Base-by-base conservation (phyloP, 2,113 vertebrate genomes). In the Oryzias melastigma region DNA sequence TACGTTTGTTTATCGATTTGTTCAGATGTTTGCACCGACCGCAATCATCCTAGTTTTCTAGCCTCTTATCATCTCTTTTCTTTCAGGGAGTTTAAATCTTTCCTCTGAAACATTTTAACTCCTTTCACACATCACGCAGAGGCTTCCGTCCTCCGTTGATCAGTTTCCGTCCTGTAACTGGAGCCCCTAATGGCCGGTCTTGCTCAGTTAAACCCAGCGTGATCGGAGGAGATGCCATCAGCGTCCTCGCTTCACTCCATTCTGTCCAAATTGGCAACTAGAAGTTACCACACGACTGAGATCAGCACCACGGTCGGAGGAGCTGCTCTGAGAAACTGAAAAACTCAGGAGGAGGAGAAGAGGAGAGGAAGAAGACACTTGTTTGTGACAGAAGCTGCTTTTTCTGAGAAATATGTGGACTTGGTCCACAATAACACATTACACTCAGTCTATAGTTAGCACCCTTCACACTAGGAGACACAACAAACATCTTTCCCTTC, bases 211-310 rank as follows among this genome's bases (percentile, higher is more conserved):
- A 84, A 90, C 78, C 92, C 82, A 47, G 87, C 94, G 90, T 71
- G 93, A 93, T 84, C 95, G 89, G 69, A 95, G 89, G 83, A 90
- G 89, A 80, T 93, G 93, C 83, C 90, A 91, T 81, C 91, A 92
- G 43, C 90, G 80, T 29, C 91, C 92, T 72, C 22, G 92, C 90
- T 66, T 91, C 93, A 61, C 18, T 89, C 79, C 10, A 27, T 44
- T 17, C 4, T 89, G 80, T 94, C 91, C 78, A 62, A 77, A 41
- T 91, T 92, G 73, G 90, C 87, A 73, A 75, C 43, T 75, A n/a
- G n/a, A n/a, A n/a, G n/a, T 94, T 92, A 4, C 93, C 92, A 58
- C 93, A 94, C n/a, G 93, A 93, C 75, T 93, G 91, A 2, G 88
- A 73, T 44, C 93, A 86, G 75, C 75, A 92, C 52, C 70, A 91